Evolutionary conservation across 1,140 invertebrate species (phyloP), one percentile per base, ranked within the genome.

Genomic region (Caerostris extrusa): DNA sequence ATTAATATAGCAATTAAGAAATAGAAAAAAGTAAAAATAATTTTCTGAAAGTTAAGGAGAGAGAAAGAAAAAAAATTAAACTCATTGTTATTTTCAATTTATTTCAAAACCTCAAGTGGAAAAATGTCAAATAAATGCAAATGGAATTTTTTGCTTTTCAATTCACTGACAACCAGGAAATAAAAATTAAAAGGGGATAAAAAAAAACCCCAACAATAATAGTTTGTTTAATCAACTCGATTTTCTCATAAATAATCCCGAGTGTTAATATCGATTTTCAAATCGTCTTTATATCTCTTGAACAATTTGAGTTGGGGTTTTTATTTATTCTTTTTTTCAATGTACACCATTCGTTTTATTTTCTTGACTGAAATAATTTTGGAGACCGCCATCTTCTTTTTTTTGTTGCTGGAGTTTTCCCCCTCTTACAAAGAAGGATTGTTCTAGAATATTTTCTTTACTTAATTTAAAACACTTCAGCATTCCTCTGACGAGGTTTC

Each of bases 61-160:
- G 34, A 34, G 34, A 34, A 2, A 34, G 34, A 34, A 34, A 34
- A 34, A 77, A 34, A 34, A 34, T 34, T 34, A 34, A 1, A 34
- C 71, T 77, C 34, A 77, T 77, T 77, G 53, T 77, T 77, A 77
- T 77, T 34, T 77, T 34, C 34, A 12, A 53, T 34, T 77, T 77
- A 77, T 77, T 77, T 77, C 71, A 77, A 77, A 77, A 50, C 10
- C 34, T 4, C 3, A 50, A 77, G 71, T 12, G 34, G 34, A 77
- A 77, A 77, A 77, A n/a, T 50, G 71, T 77, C 71, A 77, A 50
- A 77, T 77, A 77, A 77, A 34, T 77, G n/a, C n/a, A n/a, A 77
- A 77, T 53, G 10, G 71, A 34, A 77, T 50, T 71, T 71, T 77
- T 77, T n/a, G n/a, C 4, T 50, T 77, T 77, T 8, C 71, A 77